These are phyloP conservation scores for Agrochola macilenta DNA, from an alignment of 2,888 invertebrate genomes.

Conservation along the genomic window DNA sequence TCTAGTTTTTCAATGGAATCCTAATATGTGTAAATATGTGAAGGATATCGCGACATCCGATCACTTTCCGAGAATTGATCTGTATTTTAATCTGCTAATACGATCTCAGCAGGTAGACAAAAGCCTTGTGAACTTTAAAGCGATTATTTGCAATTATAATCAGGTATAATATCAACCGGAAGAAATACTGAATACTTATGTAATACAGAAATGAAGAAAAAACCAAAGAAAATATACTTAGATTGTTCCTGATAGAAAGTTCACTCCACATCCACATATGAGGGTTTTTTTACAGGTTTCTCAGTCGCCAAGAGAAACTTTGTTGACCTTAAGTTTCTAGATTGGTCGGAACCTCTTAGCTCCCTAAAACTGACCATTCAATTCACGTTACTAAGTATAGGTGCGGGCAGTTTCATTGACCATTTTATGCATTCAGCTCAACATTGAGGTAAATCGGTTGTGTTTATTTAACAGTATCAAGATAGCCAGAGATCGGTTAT, in stretches of 20 bases:
- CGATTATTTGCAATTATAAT: slow-evolving; percentile 52
- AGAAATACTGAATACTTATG: not conserved
- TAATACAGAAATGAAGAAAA: not conserved
- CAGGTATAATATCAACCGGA: not conserved
- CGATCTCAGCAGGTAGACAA: slow-evolving; percentile 66
- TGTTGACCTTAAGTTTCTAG: not conserved
- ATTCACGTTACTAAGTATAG: not conserved
- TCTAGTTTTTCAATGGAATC: slow-evolving; percentile 70
- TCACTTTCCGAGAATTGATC: slow-evolving; percentile 78
- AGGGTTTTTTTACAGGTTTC: not conserved
- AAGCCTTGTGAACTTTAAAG: slow-evolving; percentile 28
- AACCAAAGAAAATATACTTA: not conserved
- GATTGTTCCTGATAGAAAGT: not conserved
- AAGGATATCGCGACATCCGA: slow-evolving; percentile 77
- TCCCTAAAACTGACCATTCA: not conserved
- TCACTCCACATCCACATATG: too few species aligned
- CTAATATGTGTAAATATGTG: slow-evolving; percentile 72
- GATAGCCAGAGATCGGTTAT: not conserved
- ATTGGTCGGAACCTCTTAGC: not conserved
- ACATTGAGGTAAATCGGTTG: not conserved
- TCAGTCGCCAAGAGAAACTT: not conserved
- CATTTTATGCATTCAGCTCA: not conserved
- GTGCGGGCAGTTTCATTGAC: not conserved
- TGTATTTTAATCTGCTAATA: slow-evolving; percentile 62
- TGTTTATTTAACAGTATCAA: not conserved